phyloP scores from a whole-genome alignment of 2,797 vertebrate species.

The Propithecus perrieri region DNA sequence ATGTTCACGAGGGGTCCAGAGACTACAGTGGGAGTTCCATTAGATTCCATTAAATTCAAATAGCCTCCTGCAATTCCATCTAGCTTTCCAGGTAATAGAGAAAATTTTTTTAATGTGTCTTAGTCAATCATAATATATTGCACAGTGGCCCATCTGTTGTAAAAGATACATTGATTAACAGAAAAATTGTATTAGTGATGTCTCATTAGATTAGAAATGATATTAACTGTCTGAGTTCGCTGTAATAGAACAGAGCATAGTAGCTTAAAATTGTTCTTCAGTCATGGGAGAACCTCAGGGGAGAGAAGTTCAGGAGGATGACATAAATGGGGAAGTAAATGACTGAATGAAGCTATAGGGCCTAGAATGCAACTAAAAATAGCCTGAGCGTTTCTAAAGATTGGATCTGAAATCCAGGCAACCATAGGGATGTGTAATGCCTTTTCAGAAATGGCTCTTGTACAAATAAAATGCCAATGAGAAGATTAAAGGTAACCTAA shows the following conservation, averaged over 20 bases:
- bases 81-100: not conserved
- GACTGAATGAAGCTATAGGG: not conserved
- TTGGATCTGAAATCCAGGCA: constrained; percentile 32
- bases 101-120: not conserved
- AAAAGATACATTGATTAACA: constrained; percentile 39
- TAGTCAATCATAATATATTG: not conserved
- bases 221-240: constrained; percentile 41
- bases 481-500: not conserved
- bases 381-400: constrained; percentile 17
- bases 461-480: not conserved
- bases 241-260: not conserved
- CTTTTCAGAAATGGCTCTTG: not conserved
- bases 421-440: not conserved
- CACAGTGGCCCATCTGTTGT: not conserved
- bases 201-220: constrained; percentile 26
- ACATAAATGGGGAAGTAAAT: not conserved
- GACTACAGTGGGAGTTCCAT: not conserved
- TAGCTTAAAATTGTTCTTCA: constrained; percentile 36
- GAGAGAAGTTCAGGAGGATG: not conserved
- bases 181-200: constrained; percentile 51
- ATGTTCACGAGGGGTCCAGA: not conserved
- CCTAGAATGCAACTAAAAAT: constrained; percentile 30
- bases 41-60: not conserved
- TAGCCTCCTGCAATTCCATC: not conserved
- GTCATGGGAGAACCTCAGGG: not conserved